phyloP scores from a whole-genome alignment of 2,888 invertebrate species.

The Drymonia ruficornis region DNA sequence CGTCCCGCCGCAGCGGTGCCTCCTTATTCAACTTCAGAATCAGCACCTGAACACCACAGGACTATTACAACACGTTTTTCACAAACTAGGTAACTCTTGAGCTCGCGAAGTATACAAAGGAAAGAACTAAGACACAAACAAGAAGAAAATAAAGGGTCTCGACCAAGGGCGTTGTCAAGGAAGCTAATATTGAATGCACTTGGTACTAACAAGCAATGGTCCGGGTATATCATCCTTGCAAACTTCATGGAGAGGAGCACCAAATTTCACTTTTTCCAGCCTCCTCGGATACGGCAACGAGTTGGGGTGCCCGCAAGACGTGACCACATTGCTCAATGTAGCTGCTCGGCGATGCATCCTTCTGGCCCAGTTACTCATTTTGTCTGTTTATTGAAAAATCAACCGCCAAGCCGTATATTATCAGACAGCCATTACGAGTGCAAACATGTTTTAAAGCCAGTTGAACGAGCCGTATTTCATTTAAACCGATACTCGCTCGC shows the following conservation, averaged over 20 bases:
- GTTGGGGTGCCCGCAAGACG: slow-evolving; percentile 95
- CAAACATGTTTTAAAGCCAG: slow-evolving; percentile 34
- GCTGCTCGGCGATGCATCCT: slow-evolving; percentile 96
- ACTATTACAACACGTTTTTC: slow-evolving; percentile 16
- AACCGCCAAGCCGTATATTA: slow-evolving; percentile 25
- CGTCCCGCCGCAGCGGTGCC: slow-evolving; percentile 96
- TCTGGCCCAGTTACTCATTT: slow-evolving; percentile 96
- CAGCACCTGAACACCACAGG: slow-evolving; percentile 87
- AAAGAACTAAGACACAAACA: too few relatives aligned
- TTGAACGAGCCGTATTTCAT: slow-evolving; percentile 14
- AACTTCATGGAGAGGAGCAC: slow-evolving; percentile 95
- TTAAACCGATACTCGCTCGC: slow-evolving; percentile 11
- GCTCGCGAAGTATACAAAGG: too few relatives aligned
- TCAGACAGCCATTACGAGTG: slow-evolving; percentile 28
- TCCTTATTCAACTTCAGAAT: slow-evolving; percentile 97
- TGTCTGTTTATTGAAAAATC: slow-evolving; percentile 40
- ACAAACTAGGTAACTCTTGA: slow-evolving; percentile 11
- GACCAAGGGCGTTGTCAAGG: slow-evolving; percentile 35
- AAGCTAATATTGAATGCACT: slow-evolving; percentile 14
- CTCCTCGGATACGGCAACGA: slow-evolving; percentile 92
- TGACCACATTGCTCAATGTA: slow-evolving; percentile 95
- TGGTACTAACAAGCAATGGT: slow-evolving; percentile 91
- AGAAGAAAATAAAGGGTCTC: too few relatives aligned
- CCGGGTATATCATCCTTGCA: slow-evolving; percentile 98
- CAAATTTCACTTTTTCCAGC: slow-evolving; percentile 97